Base-by-base conservation (phyloP, 92 coral and sea anemone species). In the Chrysogorgia sp. region DNA sequence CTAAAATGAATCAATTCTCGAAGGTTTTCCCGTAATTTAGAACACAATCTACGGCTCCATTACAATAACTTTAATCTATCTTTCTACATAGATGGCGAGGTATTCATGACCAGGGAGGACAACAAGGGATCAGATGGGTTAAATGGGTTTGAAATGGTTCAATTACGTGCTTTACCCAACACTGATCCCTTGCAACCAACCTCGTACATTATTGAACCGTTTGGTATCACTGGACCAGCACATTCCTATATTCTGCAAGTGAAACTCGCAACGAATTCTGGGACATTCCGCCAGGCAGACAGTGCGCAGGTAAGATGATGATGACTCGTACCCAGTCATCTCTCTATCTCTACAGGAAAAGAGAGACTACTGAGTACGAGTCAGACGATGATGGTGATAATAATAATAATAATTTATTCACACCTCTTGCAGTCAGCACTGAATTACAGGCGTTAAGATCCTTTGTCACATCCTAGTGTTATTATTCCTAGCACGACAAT, bases 121-220 rank as follows among this genome's bases (percentile, higher is more conserved):
- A 49, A 35, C 19, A 72, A 72, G 25, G 79, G 64, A 56, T 52
- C 79, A 53, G 64, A 53, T 28, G 77, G 62, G 62, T 25, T 71
- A 15, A 71, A 71, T 57, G 58, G 62, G 49, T 72, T 49, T 56
- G 79, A 72, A 56, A 56, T 72, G 79, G 79, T 72, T 49, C 79
- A 72, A 29, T 56, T 72, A 33, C 79, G 79, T 56, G 63, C 79
- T 9, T 40, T 72, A 33, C 79, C 79, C 64, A 72, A 52, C 49
- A 53, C 50, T 7, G 79, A 72, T 25, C 79, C 79, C 52, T 32
- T 65, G 30, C 79, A 72, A 34, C 79, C 79, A 14, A 71, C 77
- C 6, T 71, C 77, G 12, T 72, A 72, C 34, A 72, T 72, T 21
- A 72, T 72, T 52, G 79, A 72, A 52, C 79, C 79, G 50, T 49